Evolutionary conservation across 2,888 invertebrate species (phyloP), one percentile per base, ranked within the genome.

Genomic region (Elaeidobius kamerunicus): DNA sequence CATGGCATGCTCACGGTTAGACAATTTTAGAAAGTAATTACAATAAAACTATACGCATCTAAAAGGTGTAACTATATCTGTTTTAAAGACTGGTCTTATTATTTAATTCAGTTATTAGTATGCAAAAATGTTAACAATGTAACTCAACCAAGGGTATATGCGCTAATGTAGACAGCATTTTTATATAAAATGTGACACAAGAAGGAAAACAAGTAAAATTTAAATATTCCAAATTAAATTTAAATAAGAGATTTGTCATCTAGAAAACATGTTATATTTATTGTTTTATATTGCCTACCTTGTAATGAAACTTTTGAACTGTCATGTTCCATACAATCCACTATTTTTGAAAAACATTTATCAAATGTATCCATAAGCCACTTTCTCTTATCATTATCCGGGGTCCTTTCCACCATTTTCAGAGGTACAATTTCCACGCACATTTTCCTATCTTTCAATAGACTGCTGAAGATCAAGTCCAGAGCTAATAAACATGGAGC

Each of bases 311-410:
- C 60, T 65, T 70, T 72, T 23, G 61, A 56, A 20, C 69, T 67
- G 18, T 61, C 61, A 55, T 67, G 61, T 47, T 72, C 72, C 49
- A 88, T 75, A 49, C 84, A 79, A 17, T 75, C 72, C 30, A 87
- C 65, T 16, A 84, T 73, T 44, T 80, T 78, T 1, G 73, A 69
- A 67, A 82, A 80, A 1, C 83, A 76, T 59, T 84, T 79, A 53
- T 84, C 83, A 65, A 88, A 91, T 50, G 84, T 80, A 57, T 82
- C 80, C 44, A 78, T 76, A 34, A 91, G 70, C 87, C 88, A 89
- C 65, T 77, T 74, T 55, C 78, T 78, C 63, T 85, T 84, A 64
- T 82, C 79, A 36, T 75, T 75, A 67, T 85, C 85, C 1, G 82
- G 76, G 30, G 76, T 78, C n/a, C 70, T 69, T 62, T 76, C 77